phyloP scores from a whole-genome alignment of 2,797 vertebrate genomes.

The Cyprinella venusta region DNA sequence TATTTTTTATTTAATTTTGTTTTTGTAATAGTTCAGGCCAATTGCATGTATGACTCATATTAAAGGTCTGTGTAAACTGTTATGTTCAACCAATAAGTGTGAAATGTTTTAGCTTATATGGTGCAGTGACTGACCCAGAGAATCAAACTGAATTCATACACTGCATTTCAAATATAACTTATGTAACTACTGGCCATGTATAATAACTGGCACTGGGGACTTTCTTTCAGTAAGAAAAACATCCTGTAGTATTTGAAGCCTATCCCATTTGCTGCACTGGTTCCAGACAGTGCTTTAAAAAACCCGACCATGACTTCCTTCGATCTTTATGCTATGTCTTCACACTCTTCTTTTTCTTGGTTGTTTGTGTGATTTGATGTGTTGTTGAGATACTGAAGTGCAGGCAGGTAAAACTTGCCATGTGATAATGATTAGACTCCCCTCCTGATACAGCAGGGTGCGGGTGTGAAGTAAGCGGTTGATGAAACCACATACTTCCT shows the following conservation, averaged over 20 bases:
- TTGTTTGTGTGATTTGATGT: slow-evolving; percentile 46
- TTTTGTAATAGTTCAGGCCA: background rate
- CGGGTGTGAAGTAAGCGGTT: slow-evolving; percentile 33
- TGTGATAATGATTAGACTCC: slow-evolving; percentile 58
- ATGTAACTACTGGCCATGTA: slow-evolving; percentile 35
- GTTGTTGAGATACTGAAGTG: slow-evolving; percentile 48
- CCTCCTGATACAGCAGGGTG: slow-evolving; percentile 29
- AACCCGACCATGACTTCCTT: slow-evolving; percentile 52
- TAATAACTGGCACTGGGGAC: slow-evolving; percentile 41
- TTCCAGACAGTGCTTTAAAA: slow-evolving; percentile 58
- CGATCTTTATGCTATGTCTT: slow-evolving; percentile 44
- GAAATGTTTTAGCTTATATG: background rate
- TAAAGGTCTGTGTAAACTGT: no score
- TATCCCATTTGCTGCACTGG: slow-evolving; percentile 49
- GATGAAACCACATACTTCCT: slow-evolving; percentile 14
- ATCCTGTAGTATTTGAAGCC: slow-evolving; percentile 46
- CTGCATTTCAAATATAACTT: slow-evolving; percentile 10
- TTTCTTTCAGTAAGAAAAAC: slow-evolving; percentile 45
- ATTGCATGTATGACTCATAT: no score
- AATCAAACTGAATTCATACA: slow-evolving; percentile 4
- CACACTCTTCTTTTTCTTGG: slow-evolving; percentile 25
- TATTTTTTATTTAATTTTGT: no score
- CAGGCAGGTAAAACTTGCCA: slow-evolving; percentile 44
- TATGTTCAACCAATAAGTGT: background rate
- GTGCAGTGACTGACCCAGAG: background rate